phyloP scores from a whole-genome alignment of 2,797 vertebrate species.

The Alauda arvensis region DNA sequence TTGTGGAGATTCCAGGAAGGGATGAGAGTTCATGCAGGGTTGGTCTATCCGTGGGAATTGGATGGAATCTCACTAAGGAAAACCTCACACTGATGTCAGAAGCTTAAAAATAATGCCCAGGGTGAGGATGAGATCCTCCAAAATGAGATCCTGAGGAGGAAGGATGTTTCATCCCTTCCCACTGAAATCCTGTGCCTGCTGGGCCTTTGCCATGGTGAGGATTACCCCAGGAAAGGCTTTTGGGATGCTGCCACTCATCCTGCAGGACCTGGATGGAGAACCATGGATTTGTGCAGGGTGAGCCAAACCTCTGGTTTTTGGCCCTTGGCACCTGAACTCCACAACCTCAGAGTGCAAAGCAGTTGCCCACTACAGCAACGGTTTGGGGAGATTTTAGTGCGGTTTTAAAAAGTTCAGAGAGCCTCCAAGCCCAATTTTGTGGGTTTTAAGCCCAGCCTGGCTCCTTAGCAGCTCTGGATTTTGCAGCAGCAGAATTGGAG shows the following conservation, averaged over 20 bases:
- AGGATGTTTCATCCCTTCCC: background rate
- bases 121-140: background rate
- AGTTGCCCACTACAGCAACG: fast-evolving
- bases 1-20: background rate
- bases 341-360: fast-evolving
- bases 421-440: background rate
- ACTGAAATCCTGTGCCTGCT: background rate
- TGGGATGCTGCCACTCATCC: background rate
- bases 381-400: fast-evolving
- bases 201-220: background rate
- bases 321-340: background rate
- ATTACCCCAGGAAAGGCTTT: background rate
- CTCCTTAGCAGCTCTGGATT: background rate
- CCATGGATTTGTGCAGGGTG: too few relatives aligned
- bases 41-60: fast-evolving
- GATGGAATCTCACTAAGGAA: background rate
- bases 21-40: background rate
- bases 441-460: background rate
- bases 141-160: background rate
- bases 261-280: background rate
- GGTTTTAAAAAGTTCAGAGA: background rate
- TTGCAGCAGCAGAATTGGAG: background rate
- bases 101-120: background rate
- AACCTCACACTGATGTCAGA: background rate
- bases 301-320: background rate